Base-by-base conservation (phyloP, 1,140 invertebrate species). In the Atopsyche davidsoni region DNA sequence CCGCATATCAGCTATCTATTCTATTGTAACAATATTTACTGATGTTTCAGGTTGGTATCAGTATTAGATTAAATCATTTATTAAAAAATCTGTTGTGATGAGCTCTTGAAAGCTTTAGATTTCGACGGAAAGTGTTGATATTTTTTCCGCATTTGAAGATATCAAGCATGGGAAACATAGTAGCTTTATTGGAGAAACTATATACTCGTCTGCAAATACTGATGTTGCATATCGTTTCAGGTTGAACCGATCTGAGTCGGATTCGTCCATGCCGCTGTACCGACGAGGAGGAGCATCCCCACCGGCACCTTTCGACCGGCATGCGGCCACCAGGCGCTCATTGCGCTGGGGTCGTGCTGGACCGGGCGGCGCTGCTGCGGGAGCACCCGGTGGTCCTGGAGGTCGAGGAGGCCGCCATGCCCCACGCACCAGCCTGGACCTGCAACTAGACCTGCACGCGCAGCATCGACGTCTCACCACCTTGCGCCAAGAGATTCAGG, bases 201-300 rank as follows among this genome's bases (percentile, higher is more conserved):
- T n/a, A n/a, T n/a, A n/a, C n/a, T n/a, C n/a, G n/a, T n/a, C n/a
- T n/a, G n/a, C n/a, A n/a, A n/a, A n/a, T n/a, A n/a, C n/a, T n/a
- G n/a, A n/a, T n/a, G n/a, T n/a, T n/a, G n/a, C n/a, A n/a, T n/a
- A n/a, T n/a, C n/a, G 65, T 68, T 76, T 63, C 49, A 81, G 94
- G 76, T 66, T 96, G 35, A 97, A 96, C 69, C 82, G 94, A 53
- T 96, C 92, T 61, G 94, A 96, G 68, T 96, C 92, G 58, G 94
- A 98, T 66, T 95, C 92, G 58, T 92, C 92, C 22, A 96, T 98
- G 90, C 89, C 91, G 4, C 76, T 93, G 42, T 92, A 94, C 68
- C 75, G 87, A 36, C 72, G 85, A 53, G 77, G 81, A 10, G 76
- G 77, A 1, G 57, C 62, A 4, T 36, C 62, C 3, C 41, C 61